These are phyloP conservation scores for Hippocampus guttulatus DNA, from an alignment of 2,113 vertebrate genomes.

Conservation along the genomic window DNA sequence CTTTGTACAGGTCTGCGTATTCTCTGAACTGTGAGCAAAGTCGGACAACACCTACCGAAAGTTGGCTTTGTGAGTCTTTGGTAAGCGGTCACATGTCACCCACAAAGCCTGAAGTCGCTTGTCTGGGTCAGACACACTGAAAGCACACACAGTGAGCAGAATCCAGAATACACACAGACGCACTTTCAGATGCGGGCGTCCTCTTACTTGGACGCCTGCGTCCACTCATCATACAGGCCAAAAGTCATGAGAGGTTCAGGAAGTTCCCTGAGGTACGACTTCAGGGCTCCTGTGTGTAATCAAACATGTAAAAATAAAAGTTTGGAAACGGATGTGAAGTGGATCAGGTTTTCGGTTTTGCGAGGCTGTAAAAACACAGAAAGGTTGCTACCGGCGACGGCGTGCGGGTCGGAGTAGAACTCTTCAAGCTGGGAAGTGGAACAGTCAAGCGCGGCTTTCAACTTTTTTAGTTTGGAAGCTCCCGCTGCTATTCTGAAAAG, in stretches of 20 bases:
- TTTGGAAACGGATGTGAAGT: slow-evolving; percentile 22
- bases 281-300: slow-evolving; percentile 84
- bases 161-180: background rate
- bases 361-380: slow-evolving; percentile 4
- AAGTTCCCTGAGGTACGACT: slow-evolving; percentile 94
- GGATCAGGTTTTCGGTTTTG: background rate
- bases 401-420: slow-evolving; percentile 95
- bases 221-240: slow-evolving; percentile 90
- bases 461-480: slow-evolving; percentile 94
- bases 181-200: slow-evolving; percentile 6
- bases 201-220: slow-evolving; percentile 86
- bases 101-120: slow-evolving; percentile 94
- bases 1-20: background rate
- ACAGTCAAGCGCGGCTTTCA: slow-evolving; percentile 96
- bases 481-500: slow-evolving; percentile 96
- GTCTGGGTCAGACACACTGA: slow-evolving; percentile 86
- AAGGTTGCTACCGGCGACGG: slow-evolving; percentile 84
- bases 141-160: slow-evolving; percentile 18
- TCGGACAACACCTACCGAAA: slow-evolving; percentile 76
- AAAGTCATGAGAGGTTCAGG: slow-evolving; percentile 96
- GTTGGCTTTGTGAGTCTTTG: slow-evolving; percentile 87
- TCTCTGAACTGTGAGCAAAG: background rate
- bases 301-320: background rate
- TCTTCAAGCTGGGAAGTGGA: slow-evolving; percentile 96
- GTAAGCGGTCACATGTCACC: slow-evolving; percentile 87